Evolutionary conservation across 2,797 vertebrate species (phyloP), one percentile per base, ranked within the genome.

Genomic region (Argyrosomus regius): DNA sequence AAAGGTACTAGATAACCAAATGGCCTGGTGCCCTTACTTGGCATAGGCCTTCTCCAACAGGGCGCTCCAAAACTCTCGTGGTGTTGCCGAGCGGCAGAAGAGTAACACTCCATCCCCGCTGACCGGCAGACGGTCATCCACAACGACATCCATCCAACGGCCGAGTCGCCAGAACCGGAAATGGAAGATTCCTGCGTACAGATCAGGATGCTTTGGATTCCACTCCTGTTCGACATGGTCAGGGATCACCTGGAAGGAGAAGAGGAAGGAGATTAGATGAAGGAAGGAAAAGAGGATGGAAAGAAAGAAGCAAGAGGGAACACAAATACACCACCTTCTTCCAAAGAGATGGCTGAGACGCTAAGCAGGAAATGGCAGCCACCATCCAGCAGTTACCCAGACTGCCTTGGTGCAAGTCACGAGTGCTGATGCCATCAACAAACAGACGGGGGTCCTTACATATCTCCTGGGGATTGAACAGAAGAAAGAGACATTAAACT

Each of bases 351-450:
- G 96, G 94, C 80, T 96, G 95, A 0, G 94, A 95, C 1, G 96
- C 95, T 11, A 97, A 72, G 73, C 96, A 97, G 53, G 96, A 96
- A 72, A 95, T 96, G 43, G 96, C 96, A 0, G 96, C 96, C 67
- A 97, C 96, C 94, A 97, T 96, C 96, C 96, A 97, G 91, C 96
- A 97, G 91, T 97, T 97, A 50, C 96, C 96, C 93, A 97, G 92
- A 82, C 96, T 96, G 81, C 96, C 96, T 83, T 97, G 96, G 89
- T 97, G 95, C 68, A 96, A 78, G 89, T 97, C 96, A n/a, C 94
- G 93, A 13, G 96, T 95, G 90, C 96, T 97, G 85, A 97, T 96
- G 72, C 96, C 96, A 6, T 97, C 95, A 17, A 96, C 94, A 85
- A 97, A 96, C 63, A 97, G 93, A 22, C 93, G 93, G n/a, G 96